A percentile compares a stretch with the other conserved stretches of the same genome.
These are phyloP conservation scores for Branchipolynoe longqiensis DNA, from an alignment of 2,888 invertebrate species.

Conservation along the genomic window DNA sequence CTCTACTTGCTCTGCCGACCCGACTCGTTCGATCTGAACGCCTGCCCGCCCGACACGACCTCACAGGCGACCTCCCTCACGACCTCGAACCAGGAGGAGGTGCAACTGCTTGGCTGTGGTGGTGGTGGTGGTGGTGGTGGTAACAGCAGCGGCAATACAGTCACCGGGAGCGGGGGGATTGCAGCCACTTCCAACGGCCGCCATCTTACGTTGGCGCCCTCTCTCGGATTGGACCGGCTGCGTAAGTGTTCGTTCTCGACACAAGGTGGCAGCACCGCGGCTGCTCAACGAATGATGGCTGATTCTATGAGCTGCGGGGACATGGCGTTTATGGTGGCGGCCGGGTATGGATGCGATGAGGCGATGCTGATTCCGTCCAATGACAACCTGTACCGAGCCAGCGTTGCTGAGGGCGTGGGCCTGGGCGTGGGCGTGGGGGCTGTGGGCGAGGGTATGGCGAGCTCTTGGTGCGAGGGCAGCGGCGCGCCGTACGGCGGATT, in stretches of 20 bases:
- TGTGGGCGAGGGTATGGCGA: neutral
- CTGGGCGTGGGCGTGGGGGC: too few species aligned
- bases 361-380: constrained; percentile 4
- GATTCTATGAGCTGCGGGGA: neutral
- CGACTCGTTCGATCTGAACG: neutral
- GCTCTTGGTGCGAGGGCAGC: neutral
- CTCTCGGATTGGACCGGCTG: neutral
- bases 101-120: neutral
- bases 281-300: neutral
- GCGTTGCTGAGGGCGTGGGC: too few species aligned
- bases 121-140: neutral
- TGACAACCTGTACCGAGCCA: neutral
- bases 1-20: constrained; percentile 19
- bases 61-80: constrained; percentile 4
- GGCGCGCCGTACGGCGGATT: neutral
- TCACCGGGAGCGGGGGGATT: too few species aligned
- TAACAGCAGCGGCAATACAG: too few species aligned
- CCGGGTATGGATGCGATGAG: neutral
- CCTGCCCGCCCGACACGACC: neutral
- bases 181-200: neutral
- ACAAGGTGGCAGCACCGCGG: neutral
- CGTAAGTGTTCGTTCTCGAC: neutral
- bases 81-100: neutral
- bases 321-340: constrained; percentile 24
- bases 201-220: neutral